A percentile compares a stretch with the other conserved stretches of the same genome.
These are phyloP conservation scores for Sarcophaga peregrina DNA, from an alignment of 1,140 invertebrate genomes.

Conservation along the genomic window DNA sequence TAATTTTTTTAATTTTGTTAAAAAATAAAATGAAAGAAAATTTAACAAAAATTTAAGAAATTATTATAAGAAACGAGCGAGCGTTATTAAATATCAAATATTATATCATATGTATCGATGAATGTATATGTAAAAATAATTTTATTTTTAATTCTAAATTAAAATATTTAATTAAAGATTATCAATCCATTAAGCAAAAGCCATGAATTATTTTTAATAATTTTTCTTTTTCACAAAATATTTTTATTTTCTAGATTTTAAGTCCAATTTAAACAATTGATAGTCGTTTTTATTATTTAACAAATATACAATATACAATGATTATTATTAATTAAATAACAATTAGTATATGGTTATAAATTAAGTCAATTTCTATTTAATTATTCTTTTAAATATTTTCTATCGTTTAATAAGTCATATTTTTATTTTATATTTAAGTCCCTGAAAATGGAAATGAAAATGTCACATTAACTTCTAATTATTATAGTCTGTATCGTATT, in stretches of 20 bases:
- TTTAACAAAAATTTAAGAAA: conserved; percentile 35
- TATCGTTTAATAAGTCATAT: too few relatives aligned
- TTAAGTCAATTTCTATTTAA: background rate
- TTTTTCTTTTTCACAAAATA: background rate
- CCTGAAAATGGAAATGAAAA: too few relatives aligned
- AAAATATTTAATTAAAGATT: background rate
- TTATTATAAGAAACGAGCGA: background rate
- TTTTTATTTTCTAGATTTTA: background rate
- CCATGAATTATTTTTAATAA: conserved; percentile 26
- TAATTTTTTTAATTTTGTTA: conserved; percentile 28
- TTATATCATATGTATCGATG: too few relatives aligned
- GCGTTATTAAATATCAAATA: background rate
- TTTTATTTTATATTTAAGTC: too few relatives aligned
- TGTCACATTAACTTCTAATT: too few relatives aligned
- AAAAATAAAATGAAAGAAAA: background rate
- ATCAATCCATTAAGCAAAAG: background rate
- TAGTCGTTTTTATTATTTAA: background rate
- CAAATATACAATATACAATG: background rate
- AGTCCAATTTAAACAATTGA: background rate
- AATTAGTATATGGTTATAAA: background rate
- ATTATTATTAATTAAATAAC: background rate
- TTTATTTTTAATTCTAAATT: background rate
- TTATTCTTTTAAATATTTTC: background rate
- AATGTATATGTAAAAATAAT: too few relatives aligned
- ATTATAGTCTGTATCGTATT: too few relatives aligned